Conservation (phyloP, 2,797 vertebrate genomes). For the Melanotaenia maccullochi region DNA sequence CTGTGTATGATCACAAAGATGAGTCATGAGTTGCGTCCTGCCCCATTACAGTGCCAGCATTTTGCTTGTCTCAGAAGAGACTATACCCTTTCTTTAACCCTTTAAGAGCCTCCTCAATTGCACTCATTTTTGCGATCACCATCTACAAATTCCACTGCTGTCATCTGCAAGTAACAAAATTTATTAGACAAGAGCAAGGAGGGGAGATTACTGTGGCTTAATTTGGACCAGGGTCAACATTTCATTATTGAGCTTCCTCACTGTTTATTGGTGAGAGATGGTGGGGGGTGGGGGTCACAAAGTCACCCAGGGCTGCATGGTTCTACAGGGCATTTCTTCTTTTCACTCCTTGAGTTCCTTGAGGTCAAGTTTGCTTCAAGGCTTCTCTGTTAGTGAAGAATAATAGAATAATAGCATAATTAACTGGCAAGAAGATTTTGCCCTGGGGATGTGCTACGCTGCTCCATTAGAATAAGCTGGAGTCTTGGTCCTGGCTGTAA, state of each 20-base stretch:
- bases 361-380: constrained; percentile 64
- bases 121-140: constrained; percentile 62
- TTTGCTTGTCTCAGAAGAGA: constrained; percentile 17
- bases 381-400: constrained; percentile 66
- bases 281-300: constrained; percentile 34
- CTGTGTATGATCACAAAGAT: constrained; percentile 12
- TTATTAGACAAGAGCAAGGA: constrained; percentile 46
- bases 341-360: constrained; percentile 50
- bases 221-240: constrained; percentile 60
- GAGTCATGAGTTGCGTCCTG: constrained; percentile 18
- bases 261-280: constrained; percentile 55
- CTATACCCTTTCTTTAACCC: constrained; percentile 14
- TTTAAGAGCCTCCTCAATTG: constrained; percentile 19
- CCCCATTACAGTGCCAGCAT: constrained; percentile 18
- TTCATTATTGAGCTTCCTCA: constrained; percentile 64
- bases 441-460: constrained; percentile 66
- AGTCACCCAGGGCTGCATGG: constrained; percentile 39
- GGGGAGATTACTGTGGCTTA: constrained; percentile 53
- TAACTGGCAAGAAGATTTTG: constrained; percentile 76
- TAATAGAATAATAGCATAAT: constrained; percentile 84
- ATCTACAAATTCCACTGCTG: constrained; percentile 54
- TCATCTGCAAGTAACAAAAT: constrained; percentile 61
- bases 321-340: constrained; percentile 57
- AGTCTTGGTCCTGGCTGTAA: constrained; percentile 72
- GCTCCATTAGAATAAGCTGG: constrained; percentile 69